Conservation (phyloP, 30 jellyfish, hydroid and myxozoan genomes). For the Euphysa ruthae region DNA sequence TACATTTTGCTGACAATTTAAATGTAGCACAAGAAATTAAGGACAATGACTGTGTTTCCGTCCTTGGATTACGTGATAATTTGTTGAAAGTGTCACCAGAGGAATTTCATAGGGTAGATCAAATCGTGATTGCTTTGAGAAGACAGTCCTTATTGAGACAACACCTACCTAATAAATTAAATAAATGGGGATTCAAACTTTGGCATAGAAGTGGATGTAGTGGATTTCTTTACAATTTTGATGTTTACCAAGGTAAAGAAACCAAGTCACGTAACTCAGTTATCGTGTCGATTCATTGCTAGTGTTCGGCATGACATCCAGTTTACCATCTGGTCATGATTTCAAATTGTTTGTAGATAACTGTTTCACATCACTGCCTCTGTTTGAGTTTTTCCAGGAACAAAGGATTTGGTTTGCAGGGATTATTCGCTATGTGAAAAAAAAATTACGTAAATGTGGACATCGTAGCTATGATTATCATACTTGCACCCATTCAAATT, state of each 20-base stretch:
- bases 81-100: conserved; percentile 10
- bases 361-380: conserved; percentile 17
- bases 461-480: conserved; percentile 16
- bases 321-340: conserved; percentile 16
- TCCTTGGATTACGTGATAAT: background rate
- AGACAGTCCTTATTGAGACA: too few species aligned
- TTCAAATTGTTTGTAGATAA: conserved; percentile 24
- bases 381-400: background rate
- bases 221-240: conserved; percentile 22
- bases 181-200: too few species aligned
- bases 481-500: background rate
- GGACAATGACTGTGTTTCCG: conserved; percentile 5
- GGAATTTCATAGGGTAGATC: too few species aligned
- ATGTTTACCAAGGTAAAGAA: conserved; percentile 27
- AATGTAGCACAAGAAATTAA: background rate
- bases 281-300: conserved; percentile 5
- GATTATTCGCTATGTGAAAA: conserved; percentile 18
- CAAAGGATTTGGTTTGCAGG: conserved; percentile 6
- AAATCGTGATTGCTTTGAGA: too few species aligned
- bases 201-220: too few species aligned
- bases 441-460: conserved; percentile 7
- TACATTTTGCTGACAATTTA: conserved; percentile 23
- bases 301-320: conserved; percentile 1
- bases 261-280: background rate
- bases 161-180: too few species aligned